A percentile compares a stretch with the other conserved stretches of the same genome.
Conservation (phyloP, 2,888 invertebrate genomes). For the Sarcophaga caerulescens region DNA sequence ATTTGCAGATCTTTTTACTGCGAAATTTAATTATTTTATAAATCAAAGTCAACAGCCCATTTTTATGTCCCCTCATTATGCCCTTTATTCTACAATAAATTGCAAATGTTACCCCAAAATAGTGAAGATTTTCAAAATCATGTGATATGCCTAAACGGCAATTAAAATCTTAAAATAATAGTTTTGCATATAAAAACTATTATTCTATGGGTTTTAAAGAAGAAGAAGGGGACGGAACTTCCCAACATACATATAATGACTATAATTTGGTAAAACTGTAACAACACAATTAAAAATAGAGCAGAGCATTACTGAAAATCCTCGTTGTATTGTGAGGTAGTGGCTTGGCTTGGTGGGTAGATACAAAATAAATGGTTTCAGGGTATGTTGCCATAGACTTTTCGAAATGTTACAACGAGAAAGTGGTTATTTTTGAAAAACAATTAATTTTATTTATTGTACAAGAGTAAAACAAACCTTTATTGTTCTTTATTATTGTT, state of each 20-base stretch:
- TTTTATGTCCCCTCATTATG: no score
- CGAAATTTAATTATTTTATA: no score
- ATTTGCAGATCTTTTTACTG: no score
- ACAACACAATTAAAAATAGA: conserved; percentile 24
- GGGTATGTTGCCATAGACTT: background rate
- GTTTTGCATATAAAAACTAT: conserved; percentile 20
- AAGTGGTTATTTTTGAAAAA: conserved; percentile 59
- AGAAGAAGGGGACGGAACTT: conserved; percentile 24
- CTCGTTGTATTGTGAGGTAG: background rate
- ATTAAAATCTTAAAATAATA: conserved; percentile 3
- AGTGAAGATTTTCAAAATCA: background rate
- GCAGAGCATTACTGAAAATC: background rate
- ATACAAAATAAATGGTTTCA: background rate
- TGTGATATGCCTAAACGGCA: background rate
- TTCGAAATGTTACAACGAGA: conserved; percentile 2
- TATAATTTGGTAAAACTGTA: conserved; percentile 40
- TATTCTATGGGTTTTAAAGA: background rate
- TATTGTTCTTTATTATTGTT: conserved; percentile 40
- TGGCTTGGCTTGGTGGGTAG: background rate
- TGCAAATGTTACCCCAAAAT: conserved; percentile 23
- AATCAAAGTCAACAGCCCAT: no score
- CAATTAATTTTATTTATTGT: conserved; percentile 64
- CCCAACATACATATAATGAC: conserved; percentile 27
- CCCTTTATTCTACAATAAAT: conserved; percentile 21
- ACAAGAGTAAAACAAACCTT: conserved; percentile 10